phyloP scores from a whole-genome alignment of 1,140 invertebrate genomes.

The Magallana angulata region DNA sequence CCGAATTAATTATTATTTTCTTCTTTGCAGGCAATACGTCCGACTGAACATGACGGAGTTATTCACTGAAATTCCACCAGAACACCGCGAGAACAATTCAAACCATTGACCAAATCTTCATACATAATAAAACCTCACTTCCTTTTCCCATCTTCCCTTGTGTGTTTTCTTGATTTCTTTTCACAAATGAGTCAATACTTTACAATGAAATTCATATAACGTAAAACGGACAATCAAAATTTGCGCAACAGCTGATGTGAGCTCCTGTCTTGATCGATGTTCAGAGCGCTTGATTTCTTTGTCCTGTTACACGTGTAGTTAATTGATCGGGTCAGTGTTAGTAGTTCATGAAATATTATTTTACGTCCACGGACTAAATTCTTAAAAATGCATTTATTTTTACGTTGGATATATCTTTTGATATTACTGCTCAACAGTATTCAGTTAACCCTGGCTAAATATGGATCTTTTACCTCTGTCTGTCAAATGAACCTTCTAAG shows the following conservation, averaged over 20 bases:
- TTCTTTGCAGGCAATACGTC: slow-evolving; percentile 64
- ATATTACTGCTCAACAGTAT: background rate
- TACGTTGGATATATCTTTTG: background rate
- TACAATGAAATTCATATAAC: no score
- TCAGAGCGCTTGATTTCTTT: background rate
- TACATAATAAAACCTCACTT: no score
- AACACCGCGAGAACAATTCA: background rate
- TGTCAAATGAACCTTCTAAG: slow-evolving; percentile 20
- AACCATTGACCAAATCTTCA: background rate
- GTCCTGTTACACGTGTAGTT: background rate
- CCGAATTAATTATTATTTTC: background rate
- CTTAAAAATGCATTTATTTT: background rate
- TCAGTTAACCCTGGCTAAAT: background rate
- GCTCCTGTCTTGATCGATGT: background rate
- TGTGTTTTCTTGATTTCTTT: no score
- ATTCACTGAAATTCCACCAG: slow-evolving; percentile 58
- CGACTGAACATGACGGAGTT: slow-evolving; percentile 65
- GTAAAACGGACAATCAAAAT: background rate
- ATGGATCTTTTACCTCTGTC: slow-evolving; percentile 40
- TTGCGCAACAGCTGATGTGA: slow-evolving; percentile 16
- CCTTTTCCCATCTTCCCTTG: no score
- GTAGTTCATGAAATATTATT: no score
- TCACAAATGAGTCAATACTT: no score
- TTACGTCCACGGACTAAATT: no score
- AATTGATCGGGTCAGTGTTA: background rate